phyloP scores from a whole-genome alignment of 2,888 invertebrate genomes.

The Parnassius smintheus region DNA sequence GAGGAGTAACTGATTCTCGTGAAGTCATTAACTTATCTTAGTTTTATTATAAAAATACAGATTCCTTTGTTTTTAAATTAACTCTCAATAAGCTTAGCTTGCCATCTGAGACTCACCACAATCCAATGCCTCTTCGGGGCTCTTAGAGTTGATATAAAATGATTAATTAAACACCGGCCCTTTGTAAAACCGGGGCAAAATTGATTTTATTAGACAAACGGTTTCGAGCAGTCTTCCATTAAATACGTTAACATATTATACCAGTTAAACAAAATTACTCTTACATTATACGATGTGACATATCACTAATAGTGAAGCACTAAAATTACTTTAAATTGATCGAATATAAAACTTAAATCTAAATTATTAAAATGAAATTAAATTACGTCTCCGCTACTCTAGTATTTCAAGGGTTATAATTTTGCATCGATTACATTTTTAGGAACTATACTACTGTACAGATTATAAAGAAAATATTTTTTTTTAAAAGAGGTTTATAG shows the following conservation, averaged over 20 bases:
- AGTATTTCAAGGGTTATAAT: conserved; percentile 71
- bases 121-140: conserved; percentile 69
- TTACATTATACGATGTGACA: conserved; percentile 52
- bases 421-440: conserved; percentile 74
- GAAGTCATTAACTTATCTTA: conserved; percentile 58
- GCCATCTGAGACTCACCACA: conserved; percentile 70
- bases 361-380: conserved; percentile 52
- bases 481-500: conserved; percentile 48
- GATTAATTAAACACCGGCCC: conserved; percentile 31
- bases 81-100: conserved; percentile 73
- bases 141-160: conserved; percentile 37
- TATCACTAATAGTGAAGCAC: conserved; percentile 57
- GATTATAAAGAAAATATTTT: conserved; percentile 60
- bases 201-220: conserved; percentile 45
- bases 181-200: conserved; percentile 29
- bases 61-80: conserved; percentile 68
- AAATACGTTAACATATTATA: conserved; percentile 57
- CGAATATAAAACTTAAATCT: conserved; percentile 55
- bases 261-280: conserved; percentile 44
- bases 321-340: conserved; percentile 64
- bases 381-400: conserved; percentile 62
- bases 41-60: conserved; percentile 73
- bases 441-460: conserved; percentile 80
- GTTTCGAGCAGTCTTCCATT: conserved; percentile 74
- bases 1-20: conserved; percentile 50